Conservation (phyloP, 2,797 vertebrate species). For the Tympanoctomys barrerae region DNA sequence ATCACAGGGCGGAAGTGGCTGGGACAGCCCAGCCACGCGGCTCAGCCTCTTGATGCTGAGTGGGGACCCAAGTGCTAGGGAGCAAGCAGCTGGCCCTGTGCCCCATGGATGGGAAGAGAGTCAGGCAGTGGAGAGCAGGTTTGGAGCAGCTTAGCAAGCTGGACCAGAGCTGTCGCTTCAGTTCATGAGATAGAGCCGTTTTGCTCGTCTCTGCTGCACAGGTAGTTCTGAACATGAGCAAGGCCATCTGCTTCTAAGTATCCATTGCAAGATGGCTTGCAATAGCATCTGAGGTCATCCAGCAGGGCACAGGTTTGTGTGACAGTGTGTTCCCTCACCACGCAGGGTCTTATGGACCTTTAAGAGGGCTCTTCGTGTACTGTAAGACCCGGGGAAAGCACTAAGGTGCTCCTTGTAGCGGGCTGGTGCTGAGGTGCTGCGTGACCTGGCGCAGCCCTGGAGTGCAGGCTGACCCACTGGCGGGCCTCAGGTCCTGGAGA, state of each 20-base stretch:
- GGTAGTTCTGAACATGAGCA: neutral
- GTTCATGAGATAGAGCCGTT: neutral
- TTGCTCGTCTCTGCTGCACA: neutral
- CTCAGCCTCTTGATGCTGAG: neutral
- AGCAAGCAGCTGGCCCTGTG: too few species aligned
- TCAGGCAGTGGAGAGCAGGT: neutral
- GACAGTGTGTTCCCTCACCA: neutral
- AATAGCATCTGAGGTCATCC: fast-evolving
- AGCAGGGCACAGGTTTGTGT: neutral
- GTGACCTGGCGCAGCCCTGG: fast-evolving
- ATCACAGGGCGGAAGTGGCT: neutral
- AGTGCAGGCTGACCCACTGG: fast-evolving
- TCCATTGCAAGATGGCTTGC: neutral
- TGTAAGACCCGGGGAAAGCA: fast-evolving
- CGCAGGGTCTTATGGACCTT: fast-evolving
- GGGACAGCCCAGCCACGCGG: neutral
- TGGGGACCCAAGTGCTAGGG: too few species aligned
- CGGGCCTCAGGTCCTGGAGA: neutral
- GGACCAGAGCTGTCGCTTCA: fast-evolving
- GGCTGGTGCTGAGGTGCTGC: fast-evolving
- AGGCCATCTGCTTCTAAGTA: fast-evolving
- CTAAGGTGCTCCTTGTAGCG: fast-evolving
- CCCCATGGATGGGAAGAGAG: fast-evolving
- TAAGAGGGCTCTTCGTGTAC: too few species aligned
- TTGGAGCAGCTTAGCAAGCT: neutral